These are phyloP conservation scores for Puffinus mauretanicus DNA, from an alignment of 2,113 vertebrate species.

Conservation along the genomic window DNA sequence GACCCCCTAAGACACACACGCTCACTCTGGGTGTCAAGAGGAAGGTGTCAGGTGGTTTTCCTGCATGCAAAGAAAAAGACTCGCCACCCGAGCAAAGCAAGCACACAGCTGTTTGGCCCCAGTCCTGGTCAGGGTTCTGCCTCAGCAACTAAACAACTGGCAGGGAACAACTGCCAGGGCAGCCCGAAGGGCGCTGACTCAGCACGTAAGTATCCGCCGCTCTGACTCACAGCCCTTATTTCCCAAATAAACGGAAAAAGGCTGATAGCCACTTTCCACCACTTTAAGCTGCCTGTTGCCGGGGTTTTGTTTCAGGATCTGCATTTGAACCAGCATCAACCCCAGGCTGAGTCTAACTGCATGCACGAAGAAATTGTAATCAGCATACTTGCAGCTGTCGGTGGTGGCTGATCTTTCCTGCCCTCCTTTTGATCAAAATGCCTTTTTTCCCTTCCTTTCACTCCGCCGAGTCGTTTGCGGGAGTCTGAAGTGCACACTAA, in stretches of 20 bases:
- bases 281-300: background rate
- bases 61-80: background rate
- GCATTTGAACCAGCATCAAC: background rate
- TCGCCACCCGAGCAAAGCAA: background rate
- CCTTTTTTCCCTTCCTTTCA: background rate
- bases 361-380: constrained; percentile 2
- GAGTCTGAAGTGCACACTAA: background rate
- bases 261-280: constrained; percentile 3
- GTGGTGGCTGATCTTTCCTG: background rate
- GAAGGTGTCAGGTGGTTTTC: background rate
- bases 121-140: background rate
- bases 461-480: background rate
- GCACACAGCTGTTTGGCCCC: background rate
- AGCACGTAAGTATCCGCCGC: background rate
- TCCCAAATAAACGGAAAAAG: background rate
- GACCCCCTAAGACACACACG: background rate
- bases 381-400: background rate
- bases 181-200: constrained; percentile 36
- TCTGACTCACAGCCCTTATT: background rate
- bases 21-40: background rate
- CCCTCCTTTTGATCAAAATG: background rate
- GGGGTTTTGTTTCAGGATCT: background rate
- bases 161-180: background rate
- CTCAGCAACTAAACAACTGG: background rate
- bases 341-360: background rate